Conservation (phyloP, 2,888 invertebrate species). For the Caprella mutica region DNA sequence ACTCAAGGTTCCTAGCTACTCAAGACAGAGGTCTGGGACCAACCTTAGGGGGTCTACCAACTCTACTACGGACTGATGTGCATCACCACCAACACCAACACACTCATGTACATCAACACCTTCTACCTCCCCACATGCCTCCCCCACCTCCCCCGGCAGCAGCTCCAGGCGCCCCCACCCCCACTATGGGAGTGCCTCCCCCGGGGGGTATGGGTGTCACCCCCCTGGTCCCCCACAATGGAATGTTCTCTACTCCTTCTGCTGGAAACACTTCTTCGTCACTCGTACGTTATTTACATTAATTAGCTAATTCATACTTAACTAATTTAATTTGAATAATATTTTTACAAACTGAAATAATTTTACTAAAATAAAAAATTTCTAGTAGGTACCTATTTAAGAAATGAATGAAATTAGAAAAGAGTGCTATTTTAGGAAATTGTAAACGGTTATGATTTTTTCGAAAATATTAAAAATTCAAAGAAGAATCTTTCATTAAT, state of each 20-base stretch:
- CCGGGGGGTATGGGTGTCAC: conserved; percentile 13
- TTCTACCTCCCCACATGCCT: conserved; percentile 50
- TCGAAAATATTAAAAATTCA: too few relatives aligned
- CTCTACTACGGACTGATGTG: conserved; percentile 67
- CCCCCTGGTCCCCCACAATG: not conserved
- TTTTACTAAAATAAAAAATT: too few relatives aligned
- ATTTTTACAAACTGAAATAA: too few relatives aligned
- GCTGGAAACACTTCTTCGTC: too few relatives aligned
- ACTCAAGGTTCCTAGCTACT: conserved; percentile 78
- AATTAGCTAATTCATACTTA: too few relatives aligned
- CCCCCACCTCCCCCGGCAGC: conserved; percentile 47
- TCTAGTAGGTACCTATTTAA: too few relatives aligned
- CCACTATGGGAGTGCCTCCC: conserved; percentile 41
- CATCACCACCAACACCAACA: conserved; percentile 90
- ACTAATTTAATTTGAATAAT: too few relatives aligned
- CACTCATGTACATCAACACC: conserved; percentile 71
- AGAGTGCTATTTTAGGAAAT: too few relatives aligned
- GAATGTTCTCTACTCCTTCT: conserved; percentile 13
- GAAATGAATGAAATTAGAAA: too few relatives aligned
- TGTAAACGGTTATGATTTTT: too few relatives aligned
- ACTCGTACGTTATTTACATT: too few relatives aligned
- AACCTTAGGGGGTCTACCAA: conserved; percentile 42
- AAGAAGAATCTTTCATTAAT: too few relatives aligned
- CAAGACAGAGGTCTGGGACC: conserved; percentile 38
- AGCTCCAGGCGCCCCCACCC: conserved; percentile 36